A percentile compares a stretch with the other conserved stretches of the same genome.
Conservation (phyloP, 2,797 vertebrate genomes). For the Acanthopagrus latus region DNA sequence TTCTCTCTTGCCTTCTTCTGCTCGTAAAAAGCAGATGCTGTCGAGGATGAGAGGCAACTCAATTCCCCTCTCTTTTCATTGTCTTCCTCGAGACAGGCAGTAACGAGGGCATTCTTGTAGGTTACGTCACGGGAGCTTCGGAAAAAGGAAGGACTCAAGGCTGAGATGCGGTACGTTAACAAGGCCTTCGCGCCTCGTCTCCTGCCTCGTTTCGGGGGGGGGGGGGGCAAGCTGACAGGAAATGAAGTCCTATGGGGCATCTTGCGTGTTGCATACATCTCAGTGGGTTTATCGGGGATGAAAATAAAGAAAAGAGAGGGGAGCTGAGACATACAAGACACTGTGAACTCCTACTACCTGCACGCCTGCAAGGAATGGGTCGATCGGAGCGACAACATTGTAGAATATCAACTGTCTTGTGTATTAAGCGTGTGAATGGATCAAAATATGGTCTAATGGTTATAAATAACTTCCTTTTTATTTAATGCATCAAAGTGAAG, state of each 20-base stretch:
- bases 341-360: conserved; percentile 17
- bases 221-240: conserved; percentile 52
- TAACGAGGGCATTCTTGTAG: conserved; percentile 34
- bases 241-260: conserved; percentile 56
- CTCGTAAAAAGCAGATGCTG: conserved; percentile 19
- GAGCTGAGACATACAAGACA: conserved; percentile 11
- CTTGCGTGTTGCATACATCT: conserved; percentile 46
- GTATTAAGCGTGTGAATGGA: background rate
- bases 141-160: conserved; percentile 51
- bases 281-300: conserved; percentile 13
- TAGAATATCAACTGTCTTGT: background rate
- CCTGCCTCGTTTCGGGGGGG: conserved; percentile 46
- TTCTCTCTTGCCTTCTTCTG: conserved; percentile 13
- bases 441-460: background rate
- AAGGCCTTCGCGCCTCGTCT: conserved; percentile 46
- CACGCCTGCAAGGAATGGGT: background rate
- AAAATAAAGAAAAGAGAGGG: conserved; percentile 5
- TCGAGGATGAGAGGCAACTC: conserved; percentile 35
- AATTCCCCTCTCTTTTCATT: conserved; percentile 39
- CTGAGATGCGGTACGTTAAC: conserved; percentile 47
- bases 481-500: background rate
- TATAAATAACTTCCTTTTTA: background rate
- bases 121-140: conserved; percentile 43
- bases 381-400: background rate
- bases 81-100: conserved; percentile 36